Conservation (phyloP, 2,113 vertebrate species). For the Arizona elegans region DNA sequence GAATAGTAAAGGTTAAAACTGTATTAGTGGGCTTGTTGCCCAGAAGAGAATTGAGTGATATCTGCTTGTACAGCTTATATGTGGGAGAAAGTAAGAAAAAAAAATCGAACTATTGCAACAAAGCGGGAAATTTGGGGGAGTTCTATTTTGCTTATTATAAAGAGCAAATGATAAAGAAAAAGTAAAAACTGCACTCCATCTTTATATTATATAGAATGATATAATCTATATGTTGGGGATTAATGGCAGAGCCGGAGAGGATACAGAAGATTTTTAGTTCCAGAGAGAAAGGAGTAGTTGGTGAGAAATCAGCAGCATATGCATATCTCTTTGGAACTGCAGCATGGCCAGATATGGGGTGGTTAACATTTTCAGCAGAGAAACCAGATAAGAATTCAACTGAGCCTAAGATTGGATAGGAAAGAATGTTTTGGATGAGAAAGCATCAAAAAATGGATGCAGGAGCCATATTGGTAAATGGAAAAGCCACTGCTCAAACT, state of each 20-base stretch:
- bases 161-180: neutral
- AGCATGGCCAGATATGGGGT: neutral
- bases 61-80: constrained; percentile 9
- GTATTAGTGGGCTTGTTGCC: constrained; percentile 27
- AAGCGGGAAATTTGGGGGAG: neutral
- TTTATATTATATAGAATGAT: neutral
- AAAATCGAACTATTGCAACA: neutral
- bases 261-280: neutral
- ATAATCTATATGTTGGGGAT: neutral
- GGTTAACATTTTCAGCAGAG: neutral
- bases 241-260: neutral
- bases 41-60: accelerated
- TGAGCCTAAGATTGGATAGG: neutral
- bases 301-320: neutral
- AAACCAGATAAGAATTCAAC: neutral
- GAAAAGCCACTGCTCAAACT: neutral
- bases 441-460: neutral
- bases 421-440: neutral
- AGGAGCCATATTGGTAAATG: neutral
- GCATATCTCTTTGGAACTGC: neutral
- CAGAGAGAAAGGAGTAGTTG: neutral
- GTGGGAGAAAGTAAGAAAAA: neutral
- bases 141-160: neutral
- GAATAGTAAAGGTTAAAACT: constrained; percentile 48
- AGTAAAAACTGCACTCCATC: neutral